A percentile compares a stretch with the other conserved stretches of the same genome.
Conservation (phyloP, 2,113 vertebrate genomes). For the Barbus barbus region DNA sequence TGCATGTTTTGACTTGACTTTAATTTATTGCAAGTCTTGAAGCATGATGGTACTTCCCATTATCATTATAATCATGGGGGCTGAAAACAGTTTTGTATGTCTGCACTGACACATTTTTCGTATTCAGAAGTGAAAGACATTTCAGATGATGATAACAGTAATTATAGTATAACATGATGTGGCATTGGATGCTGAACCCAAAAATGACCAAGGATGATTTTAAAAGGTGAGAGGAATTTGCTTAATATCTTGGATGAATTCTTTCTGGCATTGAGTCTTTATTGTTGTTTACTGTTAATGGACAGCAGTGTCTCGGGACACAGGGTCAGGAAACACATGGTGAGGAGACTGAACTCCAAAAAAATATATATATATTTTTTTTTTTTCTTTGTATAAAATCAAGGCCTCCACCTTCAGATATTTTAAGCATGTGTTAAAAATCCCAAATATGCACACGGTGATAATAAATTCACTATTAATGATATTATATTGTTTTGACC, state of each 20-base stretch:
- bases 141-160: not conserved
- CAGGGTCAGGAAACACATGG: constrained; percentile 24
- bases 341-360: not conserved
- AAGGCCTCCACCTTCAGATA: not conserved
- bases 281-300: constrained; percentile 32
- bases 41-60: not conserved
- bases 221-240: not conserved
- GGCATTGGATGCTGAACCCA: not conserved
- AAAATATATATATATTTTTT: no score
- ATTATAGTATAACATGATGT: not conserved
- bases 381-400: no score
- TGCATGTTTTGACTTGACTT: constrained; percentile 17
- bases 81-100: not conserved
- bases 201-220: not conserved
- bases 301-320: not conserved
- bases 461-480: not conserved
- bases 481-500: not conserved
- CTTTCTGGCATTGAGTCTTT: constrained; percentile 3
- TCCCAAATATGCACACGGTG: not conserved
- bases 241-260: constrained; percentile 6
- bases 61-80: not conserved
- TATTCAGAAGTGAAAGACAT: not conserved
- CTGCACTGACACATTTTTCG: not conserved
- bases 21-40: constrained; percentile 29
- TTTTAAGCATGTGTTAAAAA: constrained; percentile 14